Evolutionary conservation across 2,113 vertebrate species (phyloP).

Genomic region (Nymphicus hollandicus): DNA sequence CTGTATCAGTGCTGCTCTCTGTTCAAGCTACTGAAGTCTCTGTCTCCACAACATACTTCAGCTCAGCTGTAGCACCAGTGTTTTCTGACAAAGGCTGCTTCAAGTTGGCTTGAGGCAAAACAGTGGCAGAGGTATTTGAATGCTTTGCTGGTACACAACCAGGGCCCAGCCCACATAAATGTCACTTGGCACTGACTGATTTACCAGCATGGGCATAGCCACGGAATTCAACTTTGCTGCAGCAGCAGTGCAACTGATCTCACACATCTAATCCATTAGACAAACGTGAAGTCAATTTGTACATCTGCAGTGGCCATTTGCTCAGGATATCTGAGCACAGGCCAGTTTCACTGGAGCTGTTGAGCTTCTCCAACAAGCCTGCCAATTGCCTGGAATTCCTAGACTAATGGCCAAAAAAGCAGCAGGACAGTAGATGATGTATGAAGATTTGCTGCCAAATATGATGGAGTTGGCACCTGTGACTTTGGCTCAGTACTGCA

Average conservation of each 20-base stretch:
- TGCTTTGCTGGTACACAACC: background rate
- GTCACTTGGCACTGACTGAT: background rate
- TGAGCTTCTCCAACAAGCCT: slow-evolving; percentile 25
- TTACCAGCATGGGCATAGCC: background rate
- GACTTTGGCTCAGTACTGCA: slow-evolving; percentile 38
- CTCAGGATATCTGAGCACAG: background rate
- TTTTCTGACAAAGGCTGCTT: background rate
- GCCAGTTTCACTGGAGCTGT: background rate
- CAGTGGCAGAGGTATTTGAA: background rate
- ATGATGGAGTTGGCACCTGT: slow-evolving; percentile 57
- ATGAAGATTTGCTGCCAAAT: slow-evolving; percentile 49
- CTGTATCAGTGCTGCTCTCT: background rate
- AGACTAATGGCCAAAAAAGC: slow-evolving; percentile 21
- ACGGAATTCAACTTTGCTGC: background rate
- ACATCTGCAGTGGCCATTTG: slow-evolving; percentile 35
- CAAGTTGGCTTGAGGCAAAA: background rate
- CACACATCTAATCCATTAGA: background rate
- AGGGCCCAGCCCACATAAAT: background rate
- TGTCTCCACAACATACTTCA: background rate
- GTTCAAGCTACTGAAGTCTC: background rate
- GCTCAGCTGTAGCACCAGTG: background rate
- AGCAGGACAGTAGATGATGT: slow-evolving; percentile 50
- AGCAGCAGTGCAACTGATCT: background rate
- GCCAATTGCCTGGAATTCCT: slow-evolving; percentile 32
- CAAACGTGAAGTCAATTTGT: background rate